A percentile compares a stretch with the other conserved stretches of the same genome.
Conservation (phyloP, 2,888 invertebrate genomes). For the Ceriagrion tenellum region DNA sequence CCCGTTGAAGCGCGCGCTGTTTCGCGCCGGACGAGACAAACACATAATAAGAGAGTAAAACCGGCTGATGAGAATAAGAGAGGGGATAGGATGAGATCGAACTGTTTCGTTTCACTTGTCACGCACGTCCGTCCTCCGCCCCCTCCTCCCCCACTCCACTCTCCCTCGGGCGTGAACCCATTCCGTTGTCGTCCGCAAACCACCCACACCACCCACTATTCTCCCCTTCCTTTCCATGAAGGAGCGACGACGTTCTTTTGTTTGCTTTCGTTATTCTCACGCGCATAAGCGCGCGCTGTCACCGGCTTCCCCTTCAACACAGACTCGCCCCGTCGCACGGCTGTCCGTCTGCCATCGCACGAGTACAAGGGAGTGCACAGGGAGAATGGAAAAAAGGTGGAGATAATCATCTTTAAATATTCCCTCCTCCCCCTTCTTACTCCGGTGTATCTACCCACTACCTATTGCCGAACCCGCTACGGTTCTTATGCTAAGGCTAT, state of each 20-base stretch:
- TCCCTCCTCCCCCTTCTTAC: not conserved
- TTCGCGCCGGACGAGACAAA: not conserved
- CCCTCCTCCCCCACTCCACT: not conserved
- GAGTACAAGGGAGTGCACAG: not conserved
- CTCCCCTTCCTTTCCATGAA: not conserved
- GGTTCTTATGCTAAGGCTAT: not conserved
- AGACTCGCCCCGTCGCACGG: not conserved
- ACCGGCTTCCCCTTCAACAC: not conserved
- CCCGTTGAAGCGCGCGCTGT: not conserved
- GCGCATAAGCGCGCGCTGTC: not conserved
- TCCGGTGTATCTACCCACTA: not conserved
- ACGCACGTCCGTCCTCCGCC: not conserved
- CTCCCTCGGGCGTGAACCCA: not conserved
- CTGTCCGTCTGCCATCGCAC: not conserved
- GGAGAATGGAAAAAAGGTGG: not conserved
- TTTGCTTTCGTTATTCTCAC: constrained; percentile 53
- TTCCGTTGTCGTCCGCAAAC: not conserved
- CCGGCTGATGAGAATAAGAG: not conserved
- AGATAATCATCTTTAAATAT: constrained; percentile 56
- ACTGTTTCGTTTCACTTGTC: constrained; percentile 64
- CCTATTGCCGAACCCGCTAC: not conserved
- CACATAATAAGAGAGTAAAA: not conserved
- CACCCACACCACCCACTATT: not conserved
- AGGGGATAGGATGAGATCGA: constrained; percentile 22
- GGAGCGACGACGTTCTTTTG: constrained; percentile 10